Conservation (phyloP, 2,797 vertebrate species). For the Typhlichthys subterraneus region DNA sequence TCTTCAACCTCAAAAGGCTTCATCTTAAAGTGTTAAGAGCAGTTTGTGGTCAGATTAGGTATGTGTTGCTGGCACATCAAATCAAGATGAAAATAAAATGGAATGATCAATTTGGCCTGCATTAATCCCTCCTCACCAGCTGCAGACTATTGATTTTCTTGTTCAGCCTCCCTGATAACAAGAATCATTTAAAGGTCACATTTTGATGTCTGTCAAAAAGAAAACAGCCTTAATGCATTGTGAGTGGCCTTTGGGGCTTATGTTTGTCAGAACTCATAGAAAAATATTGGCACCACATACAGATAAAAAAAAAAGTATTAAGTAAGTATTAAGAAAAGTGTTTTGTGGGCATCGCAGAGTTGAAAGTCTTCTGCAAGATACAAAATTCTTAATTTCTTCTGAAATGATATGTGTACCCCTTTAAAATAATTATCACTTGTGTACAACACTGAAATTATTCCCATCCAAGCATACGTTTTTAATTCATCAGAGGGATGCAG, state of each 20-base stretch:
- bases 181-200: slow-evolving; percentile 81
- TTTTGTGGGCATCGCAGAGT: slow-evolving; percentile 32
- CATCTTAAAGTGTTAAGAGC: slow-evolving; percentile 70
- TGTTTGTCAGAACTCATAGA: slow-evolving; percentile 66
- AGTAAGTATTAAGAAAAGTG: slow-evolving; percentile 31
- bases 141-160: slow-evolving; percentile 75
- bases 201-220: slow-evolving; percentile 79
- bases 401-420: slow-evolving; percentile 52
- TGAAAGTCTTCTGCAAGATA: slow-evolving; percentile 30
- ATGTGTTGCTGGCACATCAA: slow-evolving; percentile 70
- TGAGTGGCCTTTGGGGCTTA: slow-evolving; percentile 73
- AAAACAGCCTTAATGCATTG: slow-evolving; percentile 76
- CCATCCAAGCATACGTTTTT: slow-evolving; percentile 70
- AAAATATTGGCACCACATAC: slow-evolving; percentile 56
- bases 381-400: slow-evolving; percentile 36
- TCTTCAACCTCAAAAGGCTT: slow-evolving; percentile 51
- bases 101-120: slow-evolving; percentile 80
- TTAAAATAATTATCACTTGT: slow-evolving; percentile 69
- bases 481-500: slow-evolving; percentile 69
- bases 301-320: slow-evolving; percentile 24
- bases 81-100: slow-evolving; percentile 81
- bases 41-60: slow-evolving; percentile 71
- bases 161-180: slow-evolving; percentile 74
- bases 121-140: slow-evolving; percentile 76
- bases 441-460: slow-evolving; percentile 60